Evolutionary conservation across 2,888 invertebrate genomes (phyloP), one percentile per base, ranked within the genome.

Genomic region (Liodrosophila aerea): DNA sequence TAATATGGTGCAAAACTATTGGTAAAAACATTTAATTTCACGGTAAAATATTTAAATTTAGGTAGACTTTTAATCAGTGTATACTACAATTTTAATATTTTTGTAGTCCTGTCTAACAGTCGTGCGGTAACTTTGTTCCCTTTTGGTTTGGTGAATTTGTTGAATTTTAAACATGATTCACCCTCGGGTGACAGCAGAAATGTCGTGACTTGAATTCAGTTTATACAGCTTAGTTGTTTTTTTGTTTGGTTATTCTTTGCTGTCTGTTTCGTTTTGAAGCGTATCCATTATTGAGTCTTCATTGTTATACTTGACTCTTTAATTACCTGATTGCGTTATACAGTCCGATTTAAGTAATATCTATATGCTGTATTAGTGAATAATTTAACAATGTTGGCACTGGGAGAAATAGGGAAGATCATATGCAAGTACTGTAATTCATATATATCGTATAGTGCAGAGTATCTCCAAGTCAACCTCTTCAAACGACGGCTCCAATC

Each of bases 201-300:
- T 77, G 62, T 70, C 75, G 62, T 71, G 75, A 75, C 71, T 74
- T 74, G 62, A 74, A 74, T 77, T 74, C 22, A 41, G 50, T 73
- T 41, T 37, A 12, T 13, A 37, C 49, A 18, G 57, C 51, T 56
- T 52, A 41, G 34, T 51, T 36, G 53, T 31, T 46, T 33, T 56
- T 34, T 16, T n/a, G 11, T 39, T 39, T 18, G 18, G 39, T 39
- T n/a, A 18, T 39, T 7, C 8, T 40, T 15, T 47, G 11, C n/a
- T 15, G 39, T 39, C 33, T 22, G 7, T 39, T 57, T 33, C 11
- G 30, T 39, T 31, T 13, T 22, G 2, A n/a, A 4, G 2, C 22
- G 22, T 5, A 4, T 22, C 22, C 2, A 22, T 22, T 22, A 22
- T 2, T 22, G 22, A 22, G 22, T 22, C 5, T 22, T 22, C 22